Base-by-base conservation (phyloP, 2,113 vertebrate genomes). In the Coregonus clupeaformis region DNA sequence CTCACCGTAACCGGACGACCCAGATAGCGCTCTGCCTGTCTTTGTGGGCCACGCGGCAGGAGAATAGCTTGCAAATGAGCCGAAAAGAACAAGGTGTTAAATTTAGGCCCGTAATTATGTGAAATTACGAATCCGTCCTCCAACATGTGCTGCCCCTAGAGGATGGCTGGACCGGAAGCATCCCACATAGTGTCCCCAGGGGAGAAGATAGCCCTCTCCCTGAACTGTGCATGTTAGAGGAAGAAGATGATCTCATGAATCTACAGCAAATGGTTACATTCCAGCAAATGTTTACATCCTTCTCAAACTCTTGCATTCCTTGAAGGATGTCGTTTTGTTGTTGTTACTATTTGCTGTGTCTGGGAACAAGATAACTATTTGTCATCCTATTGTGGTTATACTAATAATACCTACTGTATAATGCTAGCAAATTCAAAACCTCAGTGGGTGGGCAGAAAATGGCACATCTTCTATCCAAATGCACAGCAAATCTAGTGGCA, bases 11-110 rank as follows among this genome's bases (percentile, higher is more conserved):
- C 80, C 36, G 36, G 36, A 42, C 36, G 36, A 42, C 36, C 36
- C 36, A 42, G 36, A 42, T 42, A 42, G 36, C 75, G 73, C 71
- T 76, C 81, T 82, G 89, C 89, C 80, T 75, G 68, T 55, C 73
- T 90, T 90, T 86, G 27, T 92, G 87, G 89, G 89, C 82, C 91
- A 84, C 77, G 84, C 74, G 55, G 84, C 87, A 88, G 73, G 91
- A 91, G 90, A 91, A 78, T 73, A 83, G 75, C 65, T 63, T 80
- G 76, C 24, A 81, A 88, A 87, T 90, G 85, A 86, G 84, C 77
- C 80, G 70, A 73, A 76, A 86, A 77, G 78, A 88, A 82, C 78
- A 87, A 88, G 85, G 84, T 89, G 81, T 83, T 87, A 80, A 86
- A 87, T 88, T 88, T 90, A 87, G 80, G 80, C 76, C 70, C 69